Conservation (phyloP, 2,888 invertebrate species). For the Hyposoter dolosus region DNA sequence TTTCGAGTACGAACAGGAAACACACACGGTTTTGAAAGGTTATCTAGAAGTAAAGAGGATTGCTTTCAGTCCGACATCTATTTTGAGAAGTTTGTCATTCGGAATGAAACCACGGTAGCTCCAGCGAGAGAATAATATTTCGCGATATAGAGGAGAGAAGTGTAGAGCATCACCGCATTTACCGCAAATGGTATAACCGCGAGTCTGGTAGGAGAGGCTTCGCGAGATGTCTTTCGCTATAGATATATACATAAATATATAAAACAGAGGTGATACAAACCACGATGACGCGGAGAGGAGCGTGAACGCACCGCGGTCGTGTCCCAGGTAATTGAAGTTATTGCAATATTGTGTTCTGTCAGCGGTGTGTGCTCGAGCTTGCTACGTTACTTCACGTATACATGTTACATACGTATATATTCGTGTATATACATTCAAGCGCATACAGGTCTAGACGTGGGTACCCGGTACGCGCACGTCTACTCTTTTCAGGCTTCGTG, state of each 20-base stretch:
- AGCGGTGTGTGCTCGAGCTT: slow-evolving; percentile 74
- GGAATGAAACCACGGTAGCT: slow-evolving; percentile 50
- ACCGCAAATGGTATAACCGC: slow-evolving; percentile 64
- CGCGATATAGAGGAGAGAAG: slow-evolving; percentile 37
- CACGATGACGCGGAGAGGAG: slow-evolving; percentile 66
- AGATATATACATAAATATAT: slow-evolving; percentile 28
- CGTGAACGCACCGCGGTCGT: slow-evolving; percentile 73
- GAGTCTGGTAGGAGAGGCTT: slow-evolving; percentile 17
- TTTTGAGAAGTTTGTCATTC: slow-evolving; percentile 14
- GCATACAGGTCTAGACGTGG: not conserved
- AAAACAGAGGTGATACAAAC: slow-evolving; percentile 62
- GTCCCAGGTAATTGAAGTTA: slow-evolving; percentile 84
- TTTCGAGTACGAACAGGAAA: not conserved
- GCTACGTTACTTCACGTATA: not conserved
- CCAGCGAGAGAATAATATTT: slow-evolving; percentile 51
- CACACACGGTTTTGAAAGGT: not conserved
- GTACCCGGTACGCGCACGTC: slow-evolving; percentile 10
- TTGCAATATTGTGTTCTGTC: slow-evolving; percentile 85
- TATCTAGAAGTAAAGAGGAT: not conserved
- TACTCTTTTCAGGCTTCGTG: slow-evolving; percentile 29
- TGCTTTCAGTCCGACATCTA: not conserved
- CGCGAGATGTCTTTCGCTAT: not conserved
- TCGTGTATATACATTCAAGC: no score
- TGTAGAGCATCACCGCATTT: slow-evolving; percentile 62
- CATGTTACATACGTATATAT: not conserved